These are phyloP conservation scores for Mus spicilegus DNA, from an alignment of 2,113 vertebrate genomes.

Conservation along the genomic window DNA sequence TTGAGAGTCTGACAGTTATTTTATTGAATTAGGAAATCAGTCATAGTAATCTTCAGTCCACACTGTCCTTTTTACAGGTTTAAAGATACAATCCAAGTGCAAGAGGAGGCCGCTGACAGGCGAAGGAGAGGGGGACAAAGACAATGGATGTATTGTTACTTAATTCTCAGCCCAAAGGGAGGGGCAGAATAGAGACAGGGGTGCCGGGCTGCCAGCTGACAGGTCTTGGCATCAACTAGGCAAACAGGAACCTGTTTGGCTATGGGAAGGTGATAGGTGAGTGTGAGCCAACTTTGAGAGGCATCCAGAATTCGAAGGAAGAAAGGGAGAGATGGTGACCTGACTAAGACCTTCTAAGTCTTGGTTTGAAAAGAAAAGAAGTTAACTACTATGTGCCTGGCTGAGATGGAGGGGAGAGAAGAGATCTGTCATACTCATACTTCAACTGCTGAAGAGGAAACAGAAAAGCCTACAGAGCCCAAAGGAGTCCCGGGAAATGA, in stretches of 20 bases:
- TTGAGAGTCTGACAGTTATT: constrained; percentile 74
- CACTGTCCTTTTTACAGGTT: neutral
- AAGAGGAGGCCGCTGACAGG: neutral
- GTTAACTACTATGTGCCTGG: neutral
- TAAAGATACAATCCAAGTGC: neutral
- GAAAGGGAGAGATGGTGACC: neutral
- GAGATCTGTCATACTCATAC: neutral
- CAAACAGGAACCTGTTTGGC: neutral
- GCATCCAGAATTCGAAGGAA: neutral
- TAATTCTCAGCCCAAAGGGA: neutral
- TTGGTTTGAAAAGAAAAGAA: constrained; percentile 3
- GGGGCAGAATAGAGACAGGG: neutral
- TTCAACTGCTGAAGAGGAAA: neutral
- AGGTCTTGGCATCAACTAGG: neutral
- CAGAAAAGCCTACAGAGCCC: neutral
- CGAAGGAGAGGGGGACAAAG: neutral
- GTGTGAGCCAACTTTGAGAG: neutral
- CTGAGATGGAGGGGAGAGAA: neutral
- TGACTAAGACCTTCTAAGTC: neutral
- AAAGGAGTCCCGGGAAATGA: neutral
- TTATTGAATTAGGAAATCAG: constrained; percentile 74
- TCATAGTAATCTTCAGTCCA: neutral
- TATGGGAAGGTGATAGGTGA: neutral
- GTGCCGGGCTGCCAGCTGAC: neutral
- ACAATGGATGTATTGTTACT: neutral